phyloP scores from a whole-genome alignment of 2,888 invertebrate species.

The Athripsodes cinereus region DNA sequence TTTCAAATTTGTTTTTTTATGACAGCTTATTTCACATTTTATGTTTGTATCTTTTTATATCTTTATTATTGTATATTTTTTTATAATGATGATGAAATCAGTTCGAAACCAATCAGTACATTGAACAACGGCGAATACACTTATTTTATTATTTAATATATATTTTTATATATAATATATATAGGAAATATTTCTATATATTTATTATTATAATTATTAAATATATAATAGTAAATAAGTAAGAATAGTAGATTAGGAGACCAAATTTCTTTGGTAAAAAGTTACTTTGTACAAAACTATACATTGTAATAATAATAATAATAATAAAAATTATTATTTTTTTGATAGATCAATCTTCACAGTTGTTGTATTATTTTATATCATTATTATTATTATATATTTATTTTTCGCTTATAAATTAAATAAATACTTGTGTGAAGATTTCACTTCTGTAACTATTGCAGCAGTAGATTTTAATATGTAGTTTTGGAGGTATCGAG shows the following conservation, averaged over 20 bases:
- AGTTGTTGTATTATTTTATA: constrained; percentile 9
- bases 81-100: too few species aligned
- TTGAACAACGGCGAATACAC: not conserved
- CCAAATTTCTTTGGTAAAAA: constrained; percentile 55
- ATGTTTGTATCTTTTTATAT: not conserved
- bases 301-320: constrained; percentile 31
- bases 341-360: not conserved
- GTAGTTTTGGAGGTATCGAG: constrained; percentile 11
- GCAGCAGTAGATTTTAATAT: constrained; percentile 4
- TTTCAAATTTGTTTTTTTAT: not conserved
- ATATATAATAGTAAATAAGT: constrained; percentile 3
- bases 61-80: not conserved
- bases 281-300: constrained; percentile 51
- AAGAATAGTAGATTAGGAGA: constrained; percentile 48
- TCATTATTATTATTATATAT: constrained; percentile 5
- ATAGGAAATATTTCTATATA: not conserved
- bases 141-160: not conserved
- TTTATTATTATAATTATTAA: constrained; percentile 1
- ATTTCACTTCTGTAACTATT: not conserved
- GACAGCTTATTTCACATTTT: not conserved
- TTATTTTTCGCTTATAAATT: constrained; percentile 15
- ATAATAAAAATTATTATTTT: not conserved
- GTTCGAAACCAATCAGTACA: not conserved
- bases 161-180: not conserved
- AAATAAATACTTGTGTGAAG: constrained; percentile 10